phyloP scores from a whole-genome alignment of 1,140 invertebrate species.

The Parapsyche elsis region DNA sequence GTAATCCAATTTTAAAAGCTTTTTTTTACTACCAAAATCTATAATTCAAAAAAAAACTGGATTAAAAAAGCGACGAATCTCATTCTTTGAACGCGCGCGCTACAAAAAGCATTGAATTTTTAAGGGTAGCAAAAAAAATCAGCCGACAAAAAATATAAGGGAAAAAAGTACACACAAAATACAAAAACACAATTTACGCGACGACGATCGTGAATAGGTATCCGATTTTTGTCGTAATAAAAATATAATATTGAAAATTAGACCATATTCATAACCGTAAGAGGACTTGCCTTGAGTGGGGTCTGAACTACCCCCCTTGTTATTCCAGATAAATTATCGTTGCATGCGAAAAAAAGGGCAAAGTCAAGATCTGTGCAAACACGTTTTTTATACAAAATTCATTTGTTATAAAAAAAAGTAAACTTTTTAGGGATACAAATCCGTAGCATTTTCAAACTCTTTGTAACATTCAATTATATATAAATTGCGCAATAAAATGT shows the following conservation, averaged over 20 bases:
- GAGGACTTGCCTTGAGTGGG: constrained; percentile 44
- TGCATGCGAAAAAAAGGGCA: constrained; percentile 40
- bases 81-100: background rate
- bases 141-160: background rate
- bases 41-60: constrained; percentile 40
- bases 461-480: no score
- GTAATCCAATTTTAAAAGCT: constrained; percentile 56
- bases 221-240: constrained; percentile 50
- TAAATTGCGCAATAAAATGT: no score
- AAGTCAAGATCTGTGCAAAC: constrained; percentile 48
- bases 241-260: constrained; percentile 57
- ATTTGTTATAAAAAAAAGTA: background rate
- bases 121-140: constrained; percentile 40
- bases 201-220: constrained; percentile 42
- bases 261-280: constrained; percentile 56
- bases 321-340: constrained; percentile 54
- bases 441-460: no score
- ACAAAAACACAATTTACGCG: constrained; percentile 54
- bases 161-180: constrained; percentile 43
- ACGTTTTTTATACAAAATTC: constrained; percentile 25
- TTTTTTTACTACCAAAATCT: constrained; percentile 37
- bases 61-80: constrained; percentile 39
- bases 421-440: no score
- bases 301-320: constrained; percentile 35
- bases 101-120: background rate